A percentile compares a stretch with the other conserved stretches of the same genome.
phyloP scores from a whole-genome alignment of 2,113 vertebrate species.

The Pipra filicauda region DNA sequence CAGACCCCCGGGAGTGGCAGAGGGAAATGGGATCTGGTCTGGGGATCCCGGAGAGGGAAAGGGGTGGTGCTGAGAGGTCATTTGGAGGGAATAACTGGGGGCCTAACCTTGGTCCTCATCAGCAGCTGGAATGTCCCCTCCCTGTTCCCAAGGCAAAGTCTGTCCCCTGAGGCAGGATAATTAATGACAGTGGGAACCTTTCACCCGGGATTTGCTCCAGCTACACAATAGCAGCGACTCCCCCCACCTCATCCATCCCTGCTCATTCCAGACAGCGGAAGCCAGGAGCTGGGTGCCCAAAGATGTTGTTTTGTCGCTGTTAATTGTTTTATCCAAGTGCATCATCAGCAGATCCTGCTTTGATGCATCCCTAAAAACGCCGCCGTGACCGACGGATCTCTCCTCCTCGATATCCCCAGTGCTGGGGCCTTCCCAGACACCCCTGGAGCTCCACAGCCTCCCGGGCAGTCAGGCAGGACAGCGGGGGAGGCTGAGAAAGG shows the following conservation, averaged over 20 bases:
- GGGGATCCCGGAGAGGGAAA: not conserved
- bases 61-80: fast-evolving
- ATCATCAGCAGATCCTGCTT: not conserved
- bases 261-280: not conserved
- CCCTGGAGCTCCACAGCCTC: not conserved
- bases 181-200: not conserved
- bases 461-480: not conserved
- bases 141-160: too few relatives aligned
- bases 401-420: not conserved
- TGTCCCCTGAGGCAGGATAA: fast-evolving
- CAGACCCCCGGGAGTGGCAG: not conserved
- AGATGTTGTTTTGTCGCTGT: fast-evolving
- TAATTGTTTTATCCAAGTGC: not conserved
- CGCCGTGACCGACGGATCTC: fast-evolving
- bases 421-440: not conserved
- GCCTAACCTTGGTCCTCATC: not conserved
- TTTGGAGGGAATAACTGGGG: not conserved
- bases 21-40: not conserved
- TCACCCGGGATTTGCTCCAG: not conserved
- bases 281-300: not conserved
- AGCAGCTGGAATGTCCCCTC: not conserved
- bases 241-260: not conserved
- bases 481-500: not conserved
- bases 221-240: fast-evolving
- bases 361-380: not conserved